Conservation (phyloP, 2,113 vertebrate species). For the Otolemur garnettii region DNA sequence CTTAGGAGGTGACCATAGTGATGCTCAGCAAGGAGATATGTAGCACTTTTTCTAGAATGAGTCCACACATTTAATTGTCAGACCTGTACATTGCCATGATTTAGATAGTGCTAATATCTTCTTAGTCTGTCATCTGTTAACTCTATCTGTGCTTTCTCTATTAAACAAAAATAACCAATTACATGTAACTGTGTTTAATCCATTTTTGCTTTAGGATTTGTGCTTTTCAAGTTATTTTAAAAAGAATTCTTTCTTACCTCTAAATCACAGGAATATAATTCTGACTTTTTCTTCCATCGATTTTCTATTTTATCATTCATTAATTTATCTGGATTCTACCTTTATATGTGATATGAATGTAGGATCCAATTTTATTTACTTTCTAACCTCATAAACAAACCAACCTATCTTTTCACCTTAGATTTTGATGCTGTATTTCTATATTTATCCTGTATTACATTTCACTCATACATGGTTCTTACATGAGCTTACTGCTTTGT, state of each 20-base stretch:
- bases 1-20: too few species aligned
- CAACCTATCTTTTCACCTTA: not conserved
- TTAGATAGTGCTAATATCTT: conserved; percentile 37
- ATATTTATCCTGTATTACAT: not conserved
- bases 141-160: not conserved
- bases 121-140: not conserved
- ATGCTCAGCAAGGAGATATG: too few species aligned
- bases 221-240: conserved; percentile 51
- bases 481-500: not conserved
- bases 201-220: conserved; percentile 30
- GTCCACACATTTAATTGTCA: too few species aligned
- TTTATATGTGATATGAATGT: not conserved
- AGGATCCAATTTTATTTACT: not conserved
- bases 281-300: conserved; percentile 22
- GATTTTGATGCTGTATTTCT: not conserved
- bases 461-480: not conserved
- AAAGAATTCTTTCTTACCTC: not conserved
- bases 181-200: conserved; percentile 31
- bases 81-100: conserved; percentile 19
- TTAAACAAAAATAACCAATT: conserved; percentile 46
- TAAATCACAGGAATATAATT: conserved; percentile 23
- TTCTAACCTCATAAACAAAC: not conserved
- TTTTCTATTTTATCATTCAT: conserved; percentile 42
- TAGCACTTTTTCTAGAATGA: too few species aligned
- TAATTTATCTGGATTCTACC: not conserved